These are phyloP conservation scores for Dicyrtoma fusca DNA, from an alignment of 2,888 invertebrate species.

Conservation along the genomic window DNA sequence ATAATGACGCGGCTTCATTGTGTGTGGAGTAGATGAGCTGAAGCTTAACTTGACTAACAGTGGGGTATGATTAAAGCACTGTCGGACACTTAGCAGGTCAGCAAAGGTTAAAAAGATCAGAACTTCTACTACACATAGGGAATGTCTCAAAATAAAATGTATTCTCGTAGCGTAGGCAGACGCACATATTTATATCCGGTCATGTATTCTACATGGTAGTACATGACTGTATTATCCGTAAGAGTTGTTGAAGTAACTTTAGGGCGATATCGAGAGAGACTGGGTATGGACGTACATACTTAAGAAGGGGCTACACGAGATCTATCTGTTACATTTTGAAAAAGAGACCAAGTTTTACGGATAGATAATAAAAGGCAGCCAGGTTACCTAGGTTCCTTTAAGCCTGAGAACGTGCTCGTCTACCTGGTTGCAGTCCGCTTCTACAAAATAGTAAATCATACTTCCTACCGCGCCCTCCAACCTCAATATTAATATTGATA, in stretches of 20 bases:
- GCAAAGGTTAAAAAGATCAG: constrained; percentile 35
- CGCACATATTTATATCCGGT: not conserved
- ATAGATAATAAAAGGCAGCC: not conserved
- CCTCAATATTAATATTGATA: constrained; percentile 36
- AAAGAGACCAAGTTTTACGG: not conserved
- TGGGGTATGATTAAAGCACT: constrained; percentile 40
- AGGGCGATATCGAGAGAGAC: too few relatives aligned
- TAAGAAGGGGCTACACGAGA: not conserved
- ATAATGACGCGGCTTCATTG: constrained; percentile 28
- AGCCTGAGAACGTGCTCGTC: constrained; percentile 9
- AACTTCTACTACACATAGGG: constrained; percentile 14
- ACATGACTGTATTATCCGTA: too few relatives aligned
- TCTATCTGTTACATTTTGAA: not conserved
- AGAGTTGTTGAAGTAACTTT: too few relatives aligned
- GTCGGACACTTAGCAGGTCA: constrained; percentile 30
- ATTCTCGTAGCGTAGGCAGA: not conserved
- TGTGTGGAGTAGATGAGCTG: constrained; percentile 6
- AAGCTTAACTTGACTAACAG: constrained; percentile 40
- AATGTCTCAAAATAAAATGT: not conserved
- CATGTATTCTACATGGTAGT: too few relatives aligned
- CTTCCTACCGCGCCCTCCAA: constrained; percentile 28
- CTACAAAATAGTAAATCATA: constrained; percentile 23
- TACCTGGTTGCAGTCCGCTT: not conserved
- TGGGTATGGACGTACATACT: not conserved
- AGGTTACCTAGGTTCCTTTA: not conserved